These are phyloP conservation scores for Chymomyza procnemis DNA, from an alignment of 2,888 invertebrate species.

Conservation along the genomic window DNA sequence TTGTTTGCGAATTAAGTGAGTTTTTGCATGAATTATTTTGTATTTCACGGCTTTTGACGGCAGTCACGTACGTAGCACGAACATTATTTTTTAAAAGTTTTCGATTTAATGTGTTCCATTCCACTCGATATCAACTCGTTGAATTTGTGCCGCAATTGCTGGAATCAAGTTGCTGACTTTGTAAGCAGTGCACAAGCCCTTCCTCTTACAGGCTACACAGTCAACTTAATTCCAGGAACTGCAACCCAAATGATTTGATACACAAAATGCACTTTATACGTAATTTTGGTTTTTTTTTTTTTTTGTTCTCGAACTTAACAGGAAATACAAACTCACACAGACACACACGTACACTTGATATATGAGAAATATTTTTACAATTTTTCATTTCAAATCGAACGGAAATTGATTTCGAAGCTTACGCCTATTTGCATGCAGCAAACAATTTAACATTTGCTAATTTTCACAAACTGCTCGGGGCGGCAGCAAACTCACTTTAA, in stretches of 20 bases:
- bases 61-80: constrained; percentile 17
- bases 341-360: not conserved
- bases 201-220: constrained; percentile 77
- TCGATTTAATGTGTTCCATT: no score
- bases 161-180: constrained; percentile 79
- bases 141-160: constrained; percentile 76
- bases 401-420: not conserved
- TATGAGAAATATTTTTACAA: no score
- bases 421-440: not conserved
- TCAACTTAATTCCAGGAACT: constrained; percentile 79
- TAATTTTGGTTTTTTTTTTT: not conserved
- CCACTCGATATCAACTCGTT: no score
- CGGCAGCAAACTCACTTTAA: not conserved
- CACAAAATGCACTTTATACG: not conserved
- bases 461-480: no score
- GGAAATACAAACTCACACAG: no score
- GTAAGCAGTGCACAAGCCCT: constrained; percentile 71
- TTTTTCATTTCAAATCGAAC: not conserved
- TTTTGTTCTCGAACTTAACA: not conserved
- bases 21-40: constrained; percentile 6
- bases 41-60: constrained; percentile 41
- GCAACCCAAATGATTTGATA: constrained; percentile 65
- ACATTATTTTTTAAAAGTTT: no score
- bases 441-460: not conserved
- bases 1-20: no score